Percentiles rank a stretch among this genome's conserved stretches.
These are phyloP conservation scores for Timema podura DNA, from an alignment of 2,888 invertebrate species.

Conservation along the genomic window DNA sequence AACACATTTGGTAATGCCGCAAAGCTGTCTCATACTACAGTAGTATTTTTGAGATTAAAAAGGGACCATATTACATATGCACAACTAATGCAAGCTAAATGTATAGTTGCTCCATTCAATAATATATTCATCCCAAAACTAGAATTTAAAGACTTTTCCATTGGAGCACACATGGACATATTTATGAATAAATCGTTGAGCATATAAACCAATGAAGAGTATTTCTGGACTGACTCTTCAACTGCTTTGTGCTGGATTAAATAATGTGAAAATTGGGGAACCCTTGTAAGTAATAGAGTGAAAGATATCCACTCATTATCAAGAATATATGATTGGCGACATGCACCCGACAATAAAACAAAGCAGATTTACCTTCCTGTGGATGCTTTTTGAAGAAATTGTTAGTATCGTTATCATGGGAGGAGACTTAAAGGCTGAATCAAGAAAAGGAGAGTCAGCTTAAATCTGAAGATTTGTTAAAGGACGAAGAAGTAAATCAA, in stretches of 20 bases:
- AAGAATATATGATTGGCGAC: not conserved
- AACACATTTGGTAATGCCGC: not conserved
- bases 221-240: not conserved
- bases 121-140: not conserved
- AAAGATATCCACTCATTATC: not conserved
- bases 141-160: not conserved
- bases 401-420: not conserved
- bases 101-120: not conserved
- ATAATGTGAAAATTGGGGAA: not conserved
- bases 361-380: not conserved
- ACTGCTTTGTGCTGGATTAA: not conserved
- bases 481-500: not conserved
- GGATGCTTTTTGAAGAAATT: not conserved
- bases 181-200: not conserved
- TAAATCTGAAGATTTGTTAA: not conserved
- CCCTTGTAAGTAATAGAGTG: not conserved
- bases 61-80: not conserved
- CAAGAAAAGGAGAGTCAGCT: not conserved
- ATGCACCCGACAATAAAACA: not conserved
- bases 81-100: not conserved
- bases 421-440: not conserved
- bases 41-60: not conserved
- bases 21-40: not conserved
- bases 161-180: not conserved
- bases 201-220: not conserved